These are phyloP conservation scores for Drosophila persimilis DNA, from an alignment of 1,140 invertebrate species.

Conservation along the genomic window DNA sequence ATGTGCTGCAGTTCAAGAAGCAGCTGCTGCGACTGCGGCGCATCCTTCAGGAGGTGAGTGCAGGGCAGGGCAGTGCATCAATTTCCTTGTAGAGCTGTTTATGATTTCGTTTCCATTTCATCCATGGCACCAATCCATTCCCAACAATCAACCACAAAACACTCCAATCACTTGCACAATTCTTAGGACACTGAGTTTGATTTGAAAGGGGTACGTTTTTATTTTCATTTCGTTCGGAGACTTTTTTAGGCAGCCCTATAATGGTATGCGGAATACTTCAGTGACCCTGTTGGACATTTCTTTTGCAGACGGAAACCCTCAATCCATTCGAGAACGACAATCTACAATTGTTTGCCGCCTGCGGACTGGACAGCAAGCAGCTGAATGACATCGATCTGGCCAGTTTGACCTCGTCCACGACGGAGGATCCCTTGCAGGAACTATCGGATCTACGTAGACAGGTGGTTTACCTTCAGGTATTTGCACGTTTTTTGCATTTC, in stretches of 20 bases:
- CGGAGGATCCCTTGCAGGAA: constrained; percentile 86
- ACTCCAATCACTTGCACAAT: constrained; percentile 33
- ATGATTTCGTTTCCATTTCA: constrained; percentile 33
- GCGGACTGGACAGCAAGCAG: constrained; percentile 83
- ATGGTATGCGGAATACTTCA: no score
- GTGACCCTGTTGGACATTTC: no score
- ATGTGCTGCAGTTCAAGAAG: constrained; percentile 88
- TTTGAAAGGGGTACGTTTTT: constrained; percentile 64
- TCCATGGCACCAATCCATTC: constrained; percentile 25
- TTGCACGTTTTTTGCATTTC: constrained; percentile 81
- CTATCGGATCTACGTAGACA: constrained; percentile 90
- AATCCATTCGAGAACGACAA: constrained; percentile 93
- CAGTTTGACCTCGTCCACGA: constrained; percentile 78
- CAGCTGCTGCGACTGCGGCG: constrained; percentile 87
- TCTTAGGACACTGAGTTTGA: constrained; percentile 61
- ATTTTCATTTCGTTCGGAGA: constrained; percentile 8
- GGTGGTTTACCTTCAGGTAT: constrained; percentile 89
- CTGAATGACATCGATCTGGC: constrained; percentile 85
- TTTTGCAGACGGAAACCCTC: constrained; percentile 89
- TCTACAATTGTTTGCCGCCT: constrained; percentile 88
- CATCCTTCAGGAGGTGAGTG: constrained; percentile 86
- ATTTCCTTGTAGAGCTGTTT: constrained; percentile 1
- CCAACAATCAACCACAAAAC: constrained; percentile 1
- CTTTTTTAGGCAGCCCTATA: no score
- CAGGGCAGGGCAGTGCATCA: not conserved